phyloP scores from a whole-genome alignment of 2,888 invertebrate species.

The Archips crataeganus region DNA sequence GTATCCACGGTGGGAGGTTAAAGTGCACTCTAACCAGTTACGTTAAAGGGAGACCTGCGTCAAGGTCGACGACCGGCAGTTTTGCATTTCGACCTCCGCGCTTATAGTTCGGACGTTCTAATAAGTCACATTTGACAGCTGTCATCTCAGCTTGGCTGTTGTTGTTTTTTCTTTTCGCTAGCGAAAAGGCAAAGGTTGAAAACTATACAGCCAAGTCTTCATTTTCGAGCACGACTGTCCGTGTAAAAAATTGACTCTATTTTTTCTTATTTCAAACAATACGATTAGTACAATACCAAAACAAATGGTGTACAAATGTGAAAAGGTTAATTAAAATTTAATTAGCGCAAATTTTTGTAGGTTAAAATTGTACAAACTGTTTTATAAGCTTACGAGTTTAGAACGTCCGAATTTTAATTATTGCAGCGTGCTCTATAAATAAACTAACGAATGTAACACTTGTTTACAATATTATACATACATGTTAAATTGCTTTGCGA shows the following conservation, averaged over 20 bases:
- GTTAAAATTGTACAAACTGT: background rate
- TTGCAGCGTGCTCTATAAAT: conserved; percentile 14
- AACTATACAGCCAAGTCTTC: too few species aligned
- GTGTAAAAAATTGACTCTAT: too few species aligned
- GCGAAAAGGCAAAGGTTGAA: too few species aligned
- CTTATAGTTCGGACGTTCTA: background rate
- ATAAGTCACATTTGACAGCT: background rate
- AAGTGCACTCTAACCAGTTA: conserved; percentile 2
- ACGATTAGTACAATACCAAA: too few species aligned
- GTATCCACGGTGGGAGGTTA: background rate
- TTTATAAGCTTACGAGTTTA: background rate
- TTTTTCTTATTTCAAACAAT: too few species aligned
- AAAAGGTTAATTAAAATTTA: too few species aligned
- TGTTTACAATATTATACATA: background rate
- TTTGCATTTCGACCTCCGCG: conserved; percentile 74
- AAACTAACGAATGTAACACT: background rate
- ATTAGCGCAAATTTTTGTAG: background rate
- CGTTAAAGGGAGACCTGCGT: conserved; percentile 53
- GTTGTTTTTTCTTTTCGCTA: too few species aligned
- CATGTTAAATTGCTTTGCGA: background rate
- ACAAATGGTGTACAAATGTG: too few species aligned
- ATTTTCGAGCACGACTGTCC: too few species aligned
- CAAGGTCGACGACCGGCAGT: conserved; percentile 71
- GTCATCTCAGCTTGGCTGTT: background rate
- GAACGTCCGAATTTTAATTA: background rate